These are phyloP conservation scores for Bombylius discolor DNA, from an alignment of 2,888 invertebrate species.

Conservation along the genomic window DNA sequence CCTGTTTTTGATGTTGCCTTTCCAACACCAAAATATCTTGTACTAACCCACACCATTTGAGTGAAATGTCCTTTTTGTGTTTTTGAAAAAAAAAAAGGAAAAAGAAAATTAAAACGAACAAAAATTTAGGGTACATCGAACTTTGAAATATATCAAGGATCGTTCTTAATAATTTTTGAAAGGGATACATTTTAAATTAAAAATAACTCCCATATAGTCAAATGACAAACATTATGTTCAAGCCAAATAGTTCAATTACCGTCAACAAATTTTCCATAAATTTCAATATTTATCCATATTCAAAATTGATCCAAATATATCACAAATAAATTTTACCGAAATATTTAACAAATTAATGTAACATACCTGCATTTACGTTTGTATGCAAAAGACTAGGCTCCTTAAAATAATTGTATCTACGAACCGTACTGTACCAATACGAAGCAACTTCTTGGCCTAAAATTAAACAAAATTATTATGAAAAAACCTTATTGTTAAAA, in stretches of 20 bases:
- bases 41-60: slow-evolving; percentile 71
- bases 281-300: too few species aligned
- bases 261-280: too few species aligned
- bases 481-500: too few species aligned
- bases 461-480: neutral
- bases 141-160: too few species aligned
- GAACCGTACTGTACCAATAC: slow-evolving; percentile 69
- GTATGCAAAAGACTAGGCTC: slow-evolving; percentile 60
- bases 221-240: too few species aligned
- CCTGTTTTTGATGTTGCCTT: slow-evolving; percentile 66
- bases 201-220: too few species aligned
- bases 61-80: slow-evolving; percentile 63
- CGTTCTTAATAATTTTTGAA: neutral
- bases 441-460: slow-evolving; percentile 66
- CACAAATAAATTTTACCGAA: too few species aligned
- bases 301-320: too few species aligned
- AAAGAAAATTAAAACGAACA: slow-evolving; percentile 8
- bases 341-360: too few species aligned
- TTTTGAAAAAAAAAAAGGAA: too few species aligned
- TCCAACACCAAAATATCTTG: slow-evolving; percentile 65
- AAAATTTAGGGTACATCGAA: neutral
- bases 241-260: too few species aligned
- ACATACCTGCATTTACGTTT: slow-evolving; percentile 62
- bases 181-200: too few species aligned
- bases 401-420: slow-evolving; percentile 60